phyloP scores from a whole-genome alignment of 2,113 vertebrate genomes.

The Burhinus oedicnemus region DNA sequence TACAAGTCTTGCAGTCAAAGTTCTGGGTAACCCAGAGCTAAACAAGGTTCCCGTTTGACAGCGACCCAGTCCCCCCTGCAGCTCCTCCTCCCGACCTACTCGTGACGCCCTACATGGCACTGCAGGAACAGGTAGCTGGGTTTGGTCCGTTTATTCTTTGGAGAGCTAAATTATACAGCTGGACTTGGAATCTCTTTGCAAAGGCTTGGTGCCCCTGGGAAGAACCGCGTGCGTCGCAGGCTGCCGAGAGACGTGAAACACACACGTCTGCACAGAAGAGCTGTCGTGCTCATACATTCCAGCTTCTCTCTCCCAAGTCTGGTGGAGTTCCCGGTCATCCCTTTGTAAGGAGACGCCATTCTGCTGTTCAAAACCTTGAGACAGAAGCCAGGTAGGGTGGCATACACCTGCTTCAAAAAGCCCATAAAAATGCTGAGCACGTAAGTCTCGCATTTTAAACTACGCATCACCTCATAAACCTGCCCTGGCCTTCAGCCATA shows the following conservation, averaged over 20 bases:
- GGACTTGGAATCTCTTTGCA: background rate
- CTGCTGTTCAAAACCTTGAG: background rate
- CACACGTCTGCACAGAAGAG: background rate
- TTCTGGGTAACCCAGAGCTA: background rate
- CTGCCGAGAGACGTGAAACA: background rate
- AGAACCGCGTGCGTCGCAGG: background rate
- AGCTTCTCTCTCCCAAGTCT: too few species aligned
- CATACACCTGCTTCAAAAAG: background rate
- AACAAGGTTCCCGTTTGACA: rapidly evolving
- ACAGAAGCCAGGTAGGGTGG: background rate
- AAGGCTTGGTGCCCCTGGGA: background rate
- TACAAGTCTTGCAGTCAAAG: background rate
- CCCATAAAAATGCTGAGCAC: background rate
- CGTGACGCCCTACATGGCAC: background rate
- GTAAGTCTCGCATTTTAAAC: background rate
- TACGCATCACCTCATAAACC: background rate
- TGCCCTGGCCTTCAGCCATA: background rate
- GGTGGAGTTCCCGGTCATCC: background rate
- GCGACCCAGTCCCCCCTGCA: background rate
- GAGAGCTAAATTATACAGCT: background rate
- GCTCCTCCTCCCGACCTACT: background rate
- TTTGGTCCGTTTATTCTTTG: background rate
- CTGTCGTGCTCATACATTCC: background rate
- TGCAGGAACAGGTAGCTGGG: background rate
- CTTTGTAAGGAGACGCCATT: background rate